Evolutionary conservation across 2,797 vertebrate species (phyloP).

Genomic region (Melanotaenia boesemani): DNA sequence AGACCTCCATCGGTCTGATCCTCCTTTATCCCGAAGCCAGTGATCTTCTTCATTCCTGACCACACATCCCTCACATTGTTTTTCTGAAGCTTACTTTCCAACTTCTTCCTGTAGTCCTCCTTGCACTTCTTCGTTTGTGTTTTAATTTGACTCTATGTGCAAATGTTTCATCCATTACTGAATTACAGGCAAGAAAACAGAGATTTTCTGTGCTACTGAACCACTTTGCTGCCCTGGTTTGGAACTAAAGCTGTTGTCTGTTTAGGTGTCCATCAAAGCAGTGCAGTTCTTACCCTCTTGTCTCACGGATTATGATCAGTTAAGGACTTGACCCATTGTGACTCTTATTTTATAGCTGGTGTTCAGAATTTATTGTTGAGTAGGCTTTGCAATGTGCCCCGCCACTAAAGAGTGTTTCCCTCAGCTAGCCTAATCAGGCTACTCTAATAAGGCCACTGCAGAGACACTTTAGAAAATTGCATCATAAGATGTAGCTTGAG

Average conservation of each 20-base stretch:
- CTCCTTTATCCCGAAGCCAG: no score
- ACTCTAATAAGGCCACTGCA: neutral
- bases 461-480: neutral
- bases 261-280: neutral
- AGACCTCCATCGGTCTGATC: no score
- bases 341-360: neutral
- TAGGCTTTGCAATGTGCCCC: neutral
- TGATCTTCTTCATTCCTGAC: no score
- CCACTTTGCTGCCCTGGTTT: constrained; percentile 26
- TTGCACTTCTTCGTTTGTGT: no score
- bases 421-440: neutral
- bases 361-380: neutral
- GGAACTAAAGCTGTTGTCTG: neutral
- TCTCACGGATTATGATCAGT: neutral
- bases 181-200: constrained; percentile 25
- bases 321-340: neutral
- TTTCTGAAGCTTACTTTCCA: no score
- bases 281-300: neutral
- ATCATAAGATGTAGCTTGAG: neutral
- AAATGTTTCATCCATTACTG: constrained; percentile 24
- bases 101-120: no score
- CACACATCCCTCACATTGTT: no score
- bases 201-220: constrained; percentile 45
- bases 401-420: neutral
- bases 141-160: no score